Conservation (phyloP, 2,888 invertebrate species). For the Noctuana brunneofusca region DNA sequence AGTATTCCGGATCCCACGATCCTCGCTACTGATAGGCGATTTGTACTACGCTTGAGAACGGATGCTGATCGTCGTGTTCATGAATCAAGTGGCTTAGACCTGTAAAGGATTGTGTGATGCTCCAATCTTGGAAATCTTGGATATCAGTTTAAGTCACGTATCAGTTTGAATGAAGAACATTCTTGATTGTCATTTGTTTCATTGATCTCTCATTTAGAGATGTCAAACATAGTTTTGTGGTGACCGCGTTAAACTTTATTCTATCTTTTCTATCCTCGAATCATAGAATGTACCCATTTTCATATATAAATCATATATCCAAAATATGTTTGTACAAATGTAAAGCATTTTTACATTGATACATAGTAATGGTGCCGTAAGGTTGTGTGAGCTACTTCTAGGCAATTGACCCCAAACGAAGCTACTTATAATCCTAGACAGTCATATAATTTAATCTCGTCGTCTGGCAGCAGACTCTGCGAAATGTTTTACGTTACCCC, state of each 20-base stretch:
- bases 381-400: conserved; percentile 12
- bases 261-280: no score
- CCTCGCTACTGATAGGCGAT: conserved; percentile 26
- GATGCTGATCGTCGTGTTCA: conserved; percentile 20
- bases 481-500: conserved; percentile 2
- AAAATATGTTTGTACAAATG: no score
- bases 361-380: background rate
- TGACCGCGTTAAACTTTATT: no score
- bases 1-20: conserved; percentile 28
- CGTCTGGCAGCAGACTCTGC: conserved; percentile 15
- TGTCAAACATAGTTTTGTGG: no score
- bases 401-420: conserved; percentile 4
- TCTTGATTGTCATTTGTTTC: no score
- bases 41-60: conserved; percentile 13
- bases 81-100: conserved; percentile 26
- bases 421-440: conserved; percentile 18
- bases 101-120: background rate
- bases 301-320: no score
- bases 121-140: background rate
- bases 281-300: no score
- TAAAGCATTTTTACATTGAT: background rate
- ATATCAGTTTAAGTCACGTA: background rate
- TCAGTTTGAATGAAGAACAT: no score
- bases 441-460: conserved; percentile 20
- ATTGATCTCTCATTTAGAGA: no score